Evolutionary conservation across 2,797 vertebrate species (phyloP).

Genomic region (Avahi laniger): DNA sequence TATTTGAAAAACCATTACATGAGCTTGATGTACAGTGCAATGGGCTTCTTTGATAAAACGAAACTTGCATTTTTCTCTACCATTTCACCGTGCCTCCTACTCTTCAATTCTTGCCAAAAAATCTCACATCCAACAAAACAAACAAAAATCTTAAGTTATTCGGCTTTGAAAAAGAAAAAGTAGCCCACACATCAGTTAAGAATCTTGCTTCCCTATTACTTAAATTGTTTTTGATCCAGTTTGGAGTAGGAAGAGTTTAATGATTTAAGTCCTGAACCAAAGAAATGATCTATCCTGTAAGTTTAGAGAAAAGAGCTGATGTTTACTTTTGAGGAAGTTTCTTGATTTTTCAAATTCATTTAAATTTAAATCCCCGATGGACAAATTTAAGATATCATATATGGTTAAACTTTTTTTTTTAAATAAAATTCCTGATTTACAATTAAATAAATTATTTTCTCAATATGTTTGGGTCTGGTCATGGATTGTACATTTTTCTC

Average conservation of each 20-base stretch:
- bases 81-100: background rate
- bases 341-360: constrained; percentile 26
- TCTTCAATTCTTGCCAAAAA: background rate
- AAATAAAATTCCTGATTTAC: constrained; percentile 58
- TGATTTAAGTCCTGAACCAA: constrained; percentile 21
- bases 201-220: background rate
- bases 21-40: background rate
- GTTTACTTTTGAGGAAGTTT: constrained; percentile 31
- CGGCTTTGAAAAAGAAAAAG: background rate
- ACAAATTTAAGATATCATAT: constrained; percentile 38
- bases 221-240: background rate
- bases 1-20: background rate
- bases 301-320: background rate
- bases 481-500: constrained; percentile 47
- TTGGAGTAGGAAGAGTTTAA: background rate
- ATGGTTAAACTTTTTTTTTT: constrained; percentile 11
- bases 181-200: background rate
- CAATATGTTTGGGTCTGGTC: constrained; percentile 62
- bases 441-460: constrained; percentile 79
- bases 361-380: constrained; percentile 39
- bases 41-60: background rate
- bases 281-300: background rate
- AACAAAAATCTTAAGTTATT: background rate
- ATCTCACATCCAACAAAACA: background rate
- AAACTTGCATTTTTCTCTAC: background rate